Conservation (phyloP, 2,888 invertebrate genomes). For the Koerneria pararmatus region DNA sequence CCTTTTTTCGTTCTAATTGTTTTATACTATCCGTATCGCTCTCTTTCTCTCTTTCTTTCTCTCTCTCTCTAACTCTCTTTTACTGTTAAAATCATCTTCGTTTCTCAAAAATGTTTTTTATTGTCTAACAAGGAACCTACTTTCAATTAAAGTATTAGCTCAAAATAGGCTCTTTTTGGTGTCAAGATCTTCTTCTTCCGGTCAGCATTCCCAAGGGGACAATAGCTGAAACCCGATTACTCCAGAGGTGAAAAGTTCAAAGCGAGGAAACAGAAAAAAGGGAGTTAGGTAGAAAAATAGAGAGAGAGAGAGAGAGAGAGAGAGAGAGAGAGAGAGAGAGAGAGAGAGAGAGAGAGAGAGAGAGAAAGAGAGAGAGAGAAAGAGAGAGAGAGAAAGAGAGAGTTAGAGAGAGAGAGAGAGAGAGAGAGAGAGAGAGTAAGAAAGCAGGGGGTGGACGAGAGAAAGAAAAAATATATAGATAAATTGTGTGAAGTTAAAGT, state of each 20-base stretch:
- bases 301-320: slow-evolving; percentile 12
- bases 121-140: too few species aligned
- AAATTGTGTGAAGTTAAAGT: background rate
- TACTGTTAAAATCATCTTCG: background rate
- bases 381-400: background rate
- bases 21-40: too few species aligned
- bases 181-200: too few species aligned
- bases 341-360: background rate
- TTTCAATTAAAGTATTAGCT: too few species aligned
- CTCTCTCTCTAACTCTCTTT: too few species aligned
- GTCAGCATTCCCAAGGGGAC: too few species aligned
- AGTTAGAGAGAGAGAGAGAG: background rate
- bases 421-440: background rate
- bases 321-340: slow-evolving; percentile 10
- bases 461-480: background rate
- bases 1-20: too few species aligned
- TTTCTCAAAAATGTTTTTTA: too few species aligned
- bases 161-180: too few species aligned
- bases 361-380: background rate
- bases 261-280: background rate
- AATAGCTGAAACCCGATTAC: too few species aligned
- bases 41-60: too few species aligned
- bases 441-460: background rate
- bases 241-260: background rate
- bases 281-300: background rate